phyloP scores from a whole-genome alignment of 2,888 invertebrate species.

The Folsomia manolachei region DNA sequence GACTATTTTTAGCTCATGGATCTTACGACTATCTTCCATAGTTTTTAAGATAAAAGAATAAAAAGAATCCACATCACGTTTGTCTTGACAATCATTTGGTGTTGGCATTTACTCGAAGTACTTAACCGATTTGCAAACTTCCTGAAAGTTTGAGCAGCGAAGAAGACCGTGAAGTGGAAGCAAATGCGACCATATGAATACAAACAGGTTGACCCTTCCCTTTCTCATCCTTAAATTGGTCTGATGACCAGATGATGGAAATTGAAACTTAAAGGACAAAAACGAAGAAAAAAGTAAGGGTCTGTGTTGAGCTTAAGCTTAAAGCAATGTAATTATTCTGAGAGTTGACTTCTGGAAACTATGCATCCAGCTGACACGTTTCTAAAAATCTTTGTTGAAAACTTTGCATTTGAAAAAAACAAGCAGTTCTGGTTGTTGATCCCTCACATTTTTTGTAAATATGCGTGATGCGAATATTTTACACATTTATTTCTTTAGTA shows the following conservation, averaged over 20 bases:
- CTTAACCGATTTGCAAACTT: neutral
- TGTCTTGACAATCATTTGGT: neutral
- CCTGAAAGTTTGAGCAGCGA: neutral
- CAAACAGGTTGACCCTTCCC: constrained; percentile 33
- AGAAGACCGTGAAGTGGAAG: neutral
- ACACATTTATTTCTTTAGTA: too few species aligned
- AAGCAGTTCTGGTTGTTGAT: too few species aligned
- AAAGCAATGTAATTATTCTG: too few species aligned
- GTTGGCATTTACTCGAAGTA: neutral
- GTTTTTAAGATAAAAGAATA: neutral
- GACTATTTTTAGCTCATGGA: neutral
- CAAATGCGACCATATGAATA: neutral
- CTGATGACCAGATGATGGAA: constrained; percentile 42
- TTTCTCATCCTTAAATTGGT: constrained; percentile 3
- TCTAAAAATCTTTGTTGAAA: too few species aligned
- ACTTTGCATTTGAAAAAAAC: too few species aligned
- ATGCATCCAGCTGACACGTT: too few species aligned
- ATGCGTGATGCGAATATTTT: too few species aligned
- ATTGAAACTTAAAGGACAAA: too few species aligned
- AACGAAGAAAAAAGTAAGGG: too few species aligned
- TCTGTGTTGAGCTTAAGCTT: too few species aligned
- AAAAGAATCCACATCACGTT: neutral
- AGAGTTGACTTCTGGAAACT: too few species aligned
- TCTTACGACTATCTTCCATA: neutral
- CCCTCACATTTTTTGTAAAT: too few species aligned